Base-by-base conservation (phyloP, 2,797 vertebrate genomes). In the Rhyacichthys aspro region DNA sequence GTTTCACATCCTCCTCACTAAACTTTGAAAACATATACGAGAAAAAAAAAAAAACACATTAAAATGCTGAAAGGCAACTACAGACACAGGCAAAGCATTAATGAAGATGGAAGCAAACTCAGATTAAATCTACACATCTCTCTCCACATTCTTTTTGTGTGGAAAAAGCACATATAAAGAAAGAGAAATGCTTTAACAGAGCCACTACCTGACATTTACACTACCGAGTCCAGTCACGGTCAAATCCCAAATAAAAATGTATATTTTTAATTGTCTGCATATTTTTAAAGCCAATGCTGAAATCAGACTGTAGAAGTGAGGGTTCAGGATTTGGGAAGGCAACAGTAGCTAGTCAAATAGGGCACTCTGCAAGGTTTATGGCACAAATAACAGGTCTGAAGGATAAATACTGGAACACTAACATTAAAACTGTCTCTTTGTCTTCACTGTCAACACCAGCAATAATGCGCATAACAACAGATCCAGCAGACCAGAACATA, bases 61-160 rank as follows among this genome's bases (percentile, higher is more conserved):
- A 59, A 78, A 72, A 85, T 58, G 43, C 34, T 86, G 70, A 72
- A 91, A 92, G 88, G 86, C 84, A 88, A 86, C 71, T 88, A 90
- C 85, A 78, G 59, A 87, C 66, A 65, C 36, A 55, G 77, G 67
- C 55, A 70, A 71, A 89, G 75, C 41, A 19, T 45, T 52, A 70
- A 19, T 81, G 57, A 54, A 55, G 39, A 65, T 52, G 73, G 11
- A 62, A 38, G 52, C 15, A 62, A 45, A 50, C 56, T 67, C 50
- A 60, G 54, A 59, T 55, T 41, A 43, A 43, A 43, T 17, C 28
- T 11, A 44, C 19, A 43, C 57, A 52, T 44, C 4, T 34, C 52
- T 53, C 11, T 54, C 55, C 16, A 58, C 55, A 53, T 63, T 10
- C 52, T 54, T 42, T 14, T 8, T 15, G n/a, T 16, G 55, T 44